Evolutionary conservation across 2,888 invertebrate genomes (phyloP).

Genomic region (Acheta domesticus): DNA sequence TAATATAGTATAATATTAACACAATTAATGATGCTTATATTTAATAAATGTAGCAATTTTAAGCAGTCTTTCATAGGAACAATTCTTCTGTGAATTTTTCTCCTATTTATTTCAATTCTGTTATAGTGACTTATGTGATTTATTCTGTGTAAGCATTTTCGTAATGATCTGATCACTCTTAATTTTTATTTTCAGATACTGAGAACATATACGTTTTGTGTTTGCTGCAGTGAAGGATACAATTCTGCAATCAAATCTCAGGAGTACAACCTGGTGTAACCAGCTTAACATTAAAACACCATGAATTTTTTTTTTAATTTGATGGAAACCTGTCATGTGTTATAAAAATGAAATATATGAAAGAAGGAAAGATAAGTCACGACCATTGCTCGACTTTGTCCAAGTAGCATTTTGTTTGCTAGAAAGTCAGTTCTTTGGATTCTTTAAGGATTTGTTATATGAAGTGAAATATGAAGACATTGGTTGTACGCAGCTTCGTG

Average conservation of each 20-base stretch:
- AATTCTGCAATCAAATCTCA: slow-evolving; percentile 99
- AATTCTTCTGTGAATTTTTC: too few relatives aligned
- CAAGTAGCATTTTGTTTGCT: slow-evolving; percentile 19
- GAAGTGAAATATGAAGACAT: slow-evolving; percentile 18
- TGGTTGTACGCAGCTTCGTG: slow-evolving; percentile 18
- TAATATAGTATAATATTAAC: too few relatives aligned
- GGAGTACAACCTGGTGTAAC: slow-evolving; percentile 99
- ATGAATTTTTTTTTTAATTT: background rate
- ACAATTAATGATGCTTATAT: too few relatives aligned
- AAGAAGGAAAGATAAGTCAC: slow-evolving; percentile 12
- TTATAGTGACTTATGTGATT: too few relatives aligned
- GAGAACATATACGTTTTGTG: slow-evolving; percentile 99
- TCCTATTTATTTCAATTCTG: too few relatives aligned
- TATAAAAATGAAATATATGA: background rate
- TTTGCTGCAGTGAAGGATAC: slow-evolving; percentile 99
- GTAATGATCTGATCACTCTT: too few relatives aligned
- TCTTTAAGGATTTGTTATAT: background rate
- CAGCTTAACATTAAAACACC: slow-evolving; percentile 19
- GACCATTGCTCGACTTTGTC: slow-evolving; percentile 21
- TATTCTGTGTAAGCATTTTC: too few relatives aligned
- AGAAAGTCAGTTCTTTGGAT: slow-evolving; percentile 18
- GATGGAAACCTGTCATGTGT: slow-evolving; percentile 18
- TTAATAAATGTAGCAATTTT: too few relatives aligned
- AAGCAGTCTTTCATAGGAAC: too few relatives aligned
- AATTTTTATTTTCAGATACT: slow-evolving; percentile 73